Evolutionary conservation across 2,888 invertebrate genomes (phyloP), one percentile per base, ranked within the genome.

Genomic region (Adelphocoris suturalis): DNA sequence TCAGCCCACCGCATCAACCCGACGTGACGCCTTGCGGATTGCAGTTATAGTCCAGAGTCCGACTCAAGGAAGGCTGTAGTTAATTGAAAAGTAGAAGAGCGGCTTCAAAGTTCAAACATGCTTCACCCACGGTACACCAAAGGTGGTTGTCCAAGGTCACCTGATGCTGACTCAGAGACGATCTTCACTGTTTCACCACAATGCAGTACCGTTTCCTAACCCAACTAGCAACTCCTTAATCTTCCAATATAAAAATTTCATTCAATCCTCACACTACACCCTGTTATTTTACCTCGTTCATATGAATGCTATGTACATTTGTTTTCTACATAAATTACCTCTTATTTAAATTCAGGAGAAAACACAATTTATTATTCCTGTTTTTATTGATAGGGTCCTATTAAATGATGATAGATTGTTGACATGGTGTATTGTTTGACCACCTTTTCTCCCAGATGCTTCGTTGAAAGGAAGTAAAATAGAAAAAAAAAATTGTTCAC

Each of bases 1-100:
- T 7, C 85, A 85, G 85, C 85, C 19, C 85, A 85, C 61, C 85
- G 85, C n/a, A 55, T 85, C 85, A 85, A 61, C 57, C 23, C 11
- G 57, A 85, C 85, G 61, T 85, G 85, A 85, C 85, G 27, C 11
- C 11, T 23, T 14, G 27, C 13, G 78, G 19, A 78, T 78, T 78
- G 46, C 46, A 12, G 68, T 13, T 3, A 0, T 68, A 68, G 68
- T 68, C 23, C 68, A 23, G 27, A 23, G 23, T 23, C 68, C 23
- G 68, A 12, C 27, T 57, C 7, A n/a, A 57, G 19, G 27, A 68
- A 23, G 12, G 68, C 68, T 23, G 68, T 68, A 68, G 68, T 68
- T 27, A 0, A 16, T 14, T 57, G 68, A 52, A 12, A 27, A 27
- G 68, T 23, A 68, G 68, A 19, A 7, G 27, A 68, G 4, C 68